Evolutionary conservation across 2,113 vertebrate species (phyloP), one percentile per base, ranked within the genome.

Genomic region (Crocuta crocuta): DNA sequence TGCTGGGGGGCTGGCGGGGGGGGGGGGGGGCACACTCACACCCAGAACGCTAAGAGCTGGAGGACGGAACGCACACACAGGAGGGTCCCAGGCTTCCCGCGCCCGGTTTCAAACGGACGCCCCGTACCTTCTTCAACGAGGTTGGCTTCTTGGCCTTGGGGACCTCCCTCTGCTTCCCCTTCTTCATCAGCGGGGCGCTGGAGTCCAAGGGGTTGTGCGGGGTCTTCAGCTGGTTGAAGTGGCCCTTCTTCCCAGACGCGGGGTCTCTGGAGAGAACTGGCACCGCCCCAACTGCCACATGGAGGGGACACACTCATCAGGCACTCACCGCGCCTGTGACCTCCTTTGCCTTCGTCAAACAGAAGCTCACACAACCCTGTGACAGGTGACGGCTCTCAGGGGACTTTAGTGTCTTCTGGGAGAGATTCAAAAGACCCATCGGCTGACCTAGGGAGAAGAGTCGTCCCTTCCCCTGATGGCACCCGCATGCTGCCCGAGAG

Each of bases 141-240:
- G 99, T 99, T 26, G 99, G 99, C 98, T 99, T 99, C 98, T 99
- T 99, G 89, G 99, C 99, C 98, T 99, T 99, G 89, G 99, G 99
- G 12, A 99, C 99, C 98, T 99, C 99, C 97, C 99, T 99, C 97
- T 99, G 99, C 93, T 99, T 99, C 81, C 99, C 99, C 94, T 99
- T 99, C 98, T 99, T 99, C 79, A 99, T 99, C 98, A 99, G 98
- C 8, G 99, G 99, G 95, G 99, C 99, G 0, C 99, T 99, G 80
- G 99, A 99, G 98, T 99, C 99, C 98, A 99, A 91, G 2, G 99
- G 99, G 94, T 99, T 99, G 98, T 99, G 99, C 10, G 99, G 99
- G 53, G 99, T 98, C 97, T 99, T 99, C 86, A 98, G 99, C 95
- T 98, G 98, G 93, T 96, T 98, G 97, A 98, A 98, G 71, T 98